These are phyloP conservation scores for Zosterops pallidus DNA, from an alignment of 2,113 vertebrate species.

Conservation along the genomic window DNA sequence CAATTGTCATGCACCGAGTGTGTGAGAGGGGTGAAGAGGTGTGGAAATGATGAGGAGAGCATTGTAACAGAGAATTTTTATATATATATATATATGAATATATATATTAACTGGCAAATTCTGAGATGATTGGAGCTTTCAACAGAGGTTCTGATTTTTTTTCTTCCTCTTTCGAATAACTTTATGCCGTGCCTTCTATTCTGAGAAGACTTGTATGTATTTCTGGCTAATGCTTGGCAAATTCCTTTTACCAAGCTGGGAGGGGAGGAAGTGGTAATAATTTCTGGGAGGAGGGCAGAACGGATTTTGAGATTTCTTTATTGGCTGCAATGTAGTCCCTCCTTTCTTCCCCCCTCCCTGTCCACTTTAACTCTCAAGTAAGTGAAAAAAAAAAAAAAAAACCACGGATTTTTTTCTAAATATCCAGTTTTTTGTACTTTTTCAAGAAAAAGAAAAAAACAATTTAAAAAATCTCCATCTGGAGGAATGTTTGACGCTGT, in stretches of 20 bases:
- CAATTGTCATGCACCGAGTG: not conserved
- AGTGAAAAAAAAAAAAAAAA: conserved; percentile 55
- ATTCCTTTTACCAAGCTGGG: conserved; percentile 39
- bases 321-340: conserved; percentile 70
- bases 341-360: conserved; percentile 62
- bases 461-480: not conserved
- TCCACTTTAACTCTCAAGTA: conserved; percentile 67
- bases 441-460: conserved; percentile 54
- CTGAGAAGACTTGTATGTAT: conserved; percentile 77
- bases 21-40: conserved; percentile 7
- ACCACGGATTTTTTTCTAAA: conserved; percentile 67
- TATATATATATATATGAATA: conserved; percentile 34
- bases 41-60: conserved; percentile 11
- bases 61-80: conserved; percentile 47
- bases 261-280: conserved; percentile 68
- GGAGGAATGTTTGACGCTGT: conserved; percentile 69
- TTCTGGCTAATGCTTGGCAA: conserved; percentile 68
- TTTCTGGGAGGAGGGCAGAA: conserved; percentile 68
- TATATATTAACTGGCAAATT: conserved; percentile 64
- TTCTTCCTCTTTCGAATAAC: conserved; percentile 61
- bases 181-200: conserved; percentile 74
- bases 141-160: conserved; percentile 54
- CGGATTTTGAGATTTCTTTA: conserved; percentile 51
- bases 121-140: conserved; percentile 61
- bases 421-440: conserved; percentile 69